Base-by-base conservation (phyloP, 1,140 invertebrate species). In the Adelges cooleyi region DNA sequence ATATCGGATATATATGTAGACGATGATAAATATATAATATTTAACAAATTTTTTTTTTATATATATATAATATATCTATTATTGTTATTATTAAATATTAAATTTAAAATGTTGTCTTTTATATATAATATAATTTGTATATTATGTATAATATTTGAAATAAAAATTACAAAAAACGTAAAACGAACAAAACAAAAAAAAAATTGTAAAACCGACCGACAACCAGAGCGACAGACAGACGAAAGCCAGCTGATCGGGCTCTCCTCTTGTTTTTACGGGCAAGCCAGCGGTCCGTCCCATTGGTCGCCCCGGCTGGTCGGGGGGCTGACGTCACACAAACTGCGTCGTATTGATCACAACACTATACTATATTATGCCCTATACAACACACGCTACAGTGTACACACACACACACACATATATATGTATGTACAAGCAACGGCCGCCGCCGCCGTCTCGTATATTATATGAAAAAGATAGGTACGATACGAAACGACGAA, bases 281-380 rank as follows among this genome's bases (percentile, higher is more conserved):
- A 40, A 11, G 20, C 6, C 56, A 13, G 20, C 56, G 11, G 42
- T 2, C 56, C 42, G 40, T 23, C 13, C 27, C 17, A 46, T 48
- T 62, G 44, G 42, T 46, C 18, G 15, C 38, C 25, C 25, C 18
- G 6, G 42, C 25, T 29, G 25, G 38, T 33, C 23, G 25, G 56
- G 56, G 56, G 42, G 42, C 22, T 62, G 56, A 62, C 56, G 56
- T 62, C 56, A 62, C 42, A n/a, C 17, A 62, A 62, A 62, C 56
- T 62, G 56, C 56, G 56, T 62, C 56, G 56, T 62, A 62, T 62
- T 62, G 56, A 62, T 62, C 56, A 29, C 56, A 62, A 59, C 23
- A 44, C 38, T 23, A n/a, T n/a, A n/a, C n/a, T n/a, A n/a, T n/a
- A n/a, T 27, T 20, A 27, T 17, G 29, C 56, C 18, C 53, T 46